Conservation (phyloP, 2,113 vertebrate genomes). For the Macquaria australasica region DNA sequence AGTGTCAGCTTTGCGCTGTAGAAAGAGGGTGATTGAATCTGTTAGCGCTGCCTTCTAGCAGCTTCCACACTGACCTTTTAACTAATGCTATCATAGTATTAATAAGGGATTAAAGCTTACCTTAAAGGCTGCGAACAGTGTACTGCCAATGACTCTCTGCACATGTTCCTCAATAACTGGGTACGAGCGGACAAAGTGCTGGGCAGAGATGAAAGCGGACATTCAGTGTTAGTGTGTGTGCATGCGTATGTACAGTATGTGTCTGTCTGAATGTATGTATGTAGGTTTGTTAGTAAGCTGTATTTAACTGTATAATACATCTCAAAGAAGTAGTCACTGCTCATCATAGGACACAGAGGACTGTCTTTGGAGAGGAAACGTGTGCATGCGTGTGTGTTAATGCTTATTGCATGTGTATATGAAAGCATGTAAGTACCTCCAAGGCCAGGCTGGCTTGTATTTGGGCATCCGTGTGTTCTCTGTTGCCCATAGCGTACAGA, state of each 20-base stretch:
- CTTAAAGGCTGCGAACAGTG: constrained; percentile 84
- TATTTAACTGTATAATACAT: not conserved
- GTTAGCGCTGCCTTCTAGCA: not conserved
- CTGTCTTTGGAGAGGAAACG: not conserved
- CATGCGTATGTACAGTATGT: not conserved
- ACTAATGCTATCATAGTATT: not conserved
- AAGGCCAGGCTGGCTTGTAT: constrained; percentile 87
- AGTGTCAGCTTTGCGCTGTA: constrained; percentile 80
- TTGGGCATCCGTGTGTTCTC: constrained; percentile 87
- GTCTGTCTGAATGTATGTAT: not conserved
- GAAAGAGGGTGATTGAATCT: not conserved
- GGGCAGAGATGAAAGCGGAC: constrained; percentile 29
- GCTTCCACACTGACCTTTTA: not conserved
- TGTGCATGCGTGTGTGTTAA: not conserved
- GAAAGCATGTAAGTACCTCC: constrained; percentile 75
- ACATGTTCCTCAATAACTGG: constrained; percentile 81
- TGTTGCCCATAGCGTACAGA: constrained; percentile 86
- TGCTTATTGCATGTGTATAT: not conserved
- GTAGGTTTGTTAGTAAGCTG: no score
- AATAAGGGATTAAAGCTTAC: constrained; percentile 74
- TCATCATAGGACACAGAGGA: not conserved
- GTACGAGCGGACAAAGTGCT: constrained; percentile 86
- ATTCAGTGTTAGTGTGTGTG: not conserved
- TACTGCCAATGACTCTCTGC: constrained; percentile 79
- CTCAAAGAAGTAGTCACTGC: not conserved